Percentiles rank a stretch among this genome's conserved stretches.
These are phyloP conservation scores for Anagyrus pseudococci DNA, from an alignment of 2,888 invertebrate species.

Conservation along the genomic window DNA sequence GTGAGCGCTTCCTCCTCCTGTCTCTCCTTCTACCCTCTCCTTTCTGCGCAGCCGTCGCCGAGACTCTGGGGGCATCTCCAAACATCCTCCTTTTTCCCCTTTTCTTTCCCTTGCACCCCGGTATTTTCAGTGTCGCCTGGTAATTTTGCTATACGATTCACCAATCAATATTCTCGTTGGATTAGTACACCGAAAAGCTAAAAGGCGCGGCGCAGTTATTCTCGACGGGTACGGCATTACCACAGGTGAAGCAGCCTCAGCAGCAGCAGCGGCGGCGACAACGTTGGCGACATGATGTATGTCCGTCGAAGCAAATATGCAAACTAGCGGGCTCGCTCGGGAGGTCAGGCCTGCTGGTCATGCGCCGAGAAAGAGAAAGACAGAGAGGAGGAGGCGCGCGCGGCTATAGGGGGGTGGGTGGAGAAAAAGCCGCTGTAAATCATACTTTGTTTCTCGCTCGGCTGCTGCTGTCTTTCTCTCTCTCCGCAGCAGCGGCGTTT, in stretches of 20 bases:
- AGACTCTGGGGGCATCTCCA: too few relatives aligned
- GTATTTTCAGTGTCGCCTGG: neutral
- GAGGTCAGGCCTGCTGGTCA: conserved; percentile 50
- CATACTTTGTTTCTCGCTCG: conserved; percentile 43
- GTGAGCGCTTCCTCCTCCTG: conserved; percentile 48
- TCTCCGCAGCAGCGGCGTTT: neutral
- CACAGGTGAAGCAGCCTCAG: neutral
- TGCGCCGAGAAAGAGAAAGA: too few relatives aligned
- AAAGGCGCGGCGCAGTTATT: too few relatives aligned
- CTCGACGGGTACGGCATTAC: too few relatives aligned
- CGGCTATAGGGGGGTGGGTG: too few relatives aligned
- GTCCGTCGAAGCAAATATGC: conserved; percentile 22
- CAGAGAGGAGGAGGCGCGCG: too few relatives aligned
- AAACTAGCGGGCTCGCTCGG: conserved; percentile 46
- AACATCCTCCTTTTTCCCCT: neutral
- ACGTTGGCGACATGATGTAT: conserved; percentile 53
- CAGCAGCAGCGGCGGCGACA: neutral
- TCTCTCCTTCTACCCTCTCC: neutral
- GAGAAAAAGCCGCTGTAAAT: conserved; percentile 52
- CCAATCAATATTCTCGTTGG: neutral
- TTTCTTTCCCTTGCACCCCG: neutral
- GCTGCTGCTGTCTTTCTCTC: neutral
- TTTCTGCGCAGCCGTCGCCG: conserved; percentile 6
- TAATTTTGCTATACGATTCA: conserved; percentile 17
- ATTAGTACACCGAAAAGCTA: too few relatives aligned